phyloP scores from a whole-genome alignment of 2,797 vertebrate species.

The Cephalopachus bancanus region DNA sequence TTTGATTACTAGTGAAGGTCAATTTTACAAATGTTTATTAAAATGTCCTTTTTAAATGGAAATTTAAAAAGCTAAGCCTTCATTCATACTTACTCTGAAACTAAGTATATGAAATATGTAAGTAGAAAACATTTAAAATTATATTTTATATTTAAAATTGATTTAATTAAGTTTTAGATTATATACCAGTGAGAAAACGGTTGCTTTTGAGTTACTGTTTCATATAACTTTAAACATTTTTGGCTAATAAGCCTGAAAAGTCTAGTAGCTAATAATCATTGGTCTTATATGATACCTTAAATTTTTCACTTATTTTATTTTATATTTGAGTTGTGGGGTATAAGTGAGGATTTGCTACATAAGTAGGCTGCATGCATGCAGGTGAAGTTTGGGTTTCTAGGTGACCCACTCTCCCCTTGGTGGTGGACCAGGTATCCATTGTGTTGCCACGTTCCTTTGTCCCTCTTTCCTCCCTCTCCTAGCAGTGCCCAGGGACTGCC shows the following conservation, averaged over 20 bases:
- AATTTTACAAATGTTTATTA: conserved; percentile 8
- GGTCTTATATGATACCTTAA: background rate
- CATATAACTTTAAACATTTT: background rate
- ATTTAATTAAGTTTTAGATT: background rate
- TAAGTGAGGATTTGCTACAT: too few species aligned
- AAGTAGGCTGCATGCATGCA: too few species aligned
- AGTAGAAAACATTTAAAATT: background rate
- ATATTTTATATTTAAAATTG: conserved; percentile 19
- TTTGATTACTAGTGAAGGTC: conserved; percentile 11
- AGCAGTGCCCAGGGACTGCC: too few species aligned
- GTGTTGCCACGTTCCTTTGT: too few species aligned
- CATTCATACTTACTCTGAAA: background rate
- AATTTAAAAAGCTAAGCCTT: background rate
- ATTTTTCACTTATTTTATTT: background rate
- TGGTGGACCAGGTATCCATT: too few species aligned
- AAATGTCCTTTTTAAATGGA: conserved; percentile 15
- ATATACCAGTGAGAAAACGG: background rate
- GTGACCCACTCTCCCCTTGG: too few species aligned
- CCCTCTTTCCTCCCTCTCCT: too few species aligned
- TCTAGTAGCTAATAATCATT: background rate
- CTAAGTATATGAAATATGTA: background rate
- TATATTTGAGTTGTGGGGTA: too few species aligned
- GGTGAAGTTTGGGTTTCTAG: too few species aligned
- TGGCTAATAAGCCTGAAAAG: background rate
- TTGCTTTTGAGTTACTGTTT: background rate